These are phyloP conservation scores for Meloidogyne floridensis DNA, from an alignment of 1,140 invertebrate genomes.

Conservation along the genomic window DNA sequence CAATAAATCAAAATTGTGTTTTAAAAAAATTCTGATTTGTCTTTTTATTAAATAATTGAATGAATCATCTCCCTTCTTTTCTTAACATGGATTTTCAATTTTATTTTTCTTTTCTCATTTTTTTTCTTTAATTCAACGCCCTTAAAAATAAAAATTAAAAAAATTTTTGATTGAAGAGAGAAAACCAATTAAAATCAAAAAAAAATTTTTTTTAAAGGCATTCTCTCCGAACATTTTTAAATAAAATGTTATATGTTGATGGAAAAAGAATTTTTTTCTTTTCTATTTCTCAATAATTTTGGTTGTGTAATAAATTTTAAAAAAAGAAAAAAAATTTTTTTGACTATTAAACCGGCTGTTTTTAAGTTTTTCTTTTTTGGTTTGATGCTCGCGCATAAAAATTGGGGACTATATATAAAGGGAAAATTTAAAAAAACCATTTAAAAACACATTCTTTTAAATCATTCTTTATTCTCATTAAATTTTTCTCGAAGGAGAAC, in stretches of 20 bases:
- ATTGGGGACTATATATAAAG: neutral
- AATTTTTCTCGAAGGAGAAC: neutral
- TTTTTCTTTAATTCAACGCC: neutral
- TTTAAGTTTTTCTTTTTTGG: neutral
- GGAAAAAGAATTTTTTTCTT: neutral
- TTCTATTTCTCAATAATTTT: slow-evolving; percentile 4
- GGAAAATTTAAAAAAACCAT: neutral
- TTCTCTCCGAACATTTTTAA: too few species aligned
- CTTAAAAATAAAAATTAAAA: slow-evolving; percentile 6
- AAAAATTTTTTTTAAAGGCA: neutral
- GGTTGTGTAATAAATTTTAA: neutral
- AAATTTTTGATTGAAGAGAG: neutral
- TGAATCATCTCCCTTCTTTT: neutral
- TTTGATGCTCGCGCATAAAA: neutral
- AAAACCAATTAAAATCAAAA: neutral
- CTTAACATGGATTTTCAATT: slow-evolving; percentile 4
- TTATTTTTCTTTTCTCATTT: neutral
- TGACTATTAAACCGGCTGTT: neutral
- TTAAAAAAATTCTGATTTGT: neutral
- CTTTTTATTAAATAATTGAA: neutral
- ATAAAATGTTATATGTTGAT: too few species aligned
- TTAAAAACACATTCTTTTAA: neutral
- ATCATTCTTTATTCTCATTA: neutral
- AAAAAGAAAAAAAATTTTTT: neutral
- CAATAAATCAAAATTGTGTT: slow-evolving; percentile 3